A percentile compares a stretch with the other conserved stretches of the same genome.
These are phyloP conservation scores for Tetanocera ferruginea DNA, from an alignment of 2,888 invertebrate genomes.

Conservation along the genomic window DNA sequence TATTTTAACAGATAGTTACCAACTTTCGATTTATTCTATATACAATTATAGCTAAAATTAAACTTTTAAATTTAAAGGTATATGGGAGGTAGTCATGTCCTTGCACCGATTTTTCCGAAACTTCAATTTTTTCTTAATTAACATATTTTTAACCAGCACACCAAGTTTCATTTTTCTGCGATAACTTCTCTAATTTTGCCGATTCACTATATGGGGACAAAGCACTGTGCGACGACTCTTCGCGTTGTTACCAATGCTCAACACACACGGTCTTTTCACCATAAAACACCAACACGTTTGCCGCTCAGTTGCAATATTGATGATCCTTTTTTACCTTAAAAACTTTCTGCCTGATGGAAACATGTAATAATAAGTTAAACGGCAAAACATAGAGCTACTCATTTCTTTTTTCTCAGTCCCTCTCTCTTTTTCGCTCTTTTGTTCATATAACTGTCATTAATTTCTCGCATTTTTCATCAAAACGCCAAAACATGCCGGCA, in stretches of 20 bases:
- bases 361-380: background rate
- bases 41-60: no score
- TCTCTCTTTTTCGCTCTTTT: background rate
- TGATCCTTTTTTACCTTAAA: constrained; percentile 16
- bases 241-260: background rate
- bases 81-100: no score
- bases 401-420: background rate
- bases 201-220: no score
- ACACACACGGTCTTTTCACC: background rate
- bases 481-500: background rate
- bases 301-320: constrained; percentile 1
- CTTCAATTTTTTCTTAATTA: no score
- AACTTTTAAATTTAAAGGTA: no score
- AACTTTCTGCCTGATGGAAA: background rate
- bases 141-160: no score
- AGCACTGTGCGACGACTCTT: no score
- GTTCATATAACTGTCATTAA: background rate
- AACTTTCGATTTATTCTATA: no score
- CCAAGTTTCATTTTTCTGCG: no score
- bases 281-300: background rate
- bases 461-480: constrained; percentile 14
- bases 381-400: background rate
- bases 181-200: no score
- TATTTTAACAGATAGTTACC: no score
- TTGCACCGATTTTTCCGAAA: no score